Percentiles rank a stretch among this genome's conserved stretches.
Evolutionary conservation across 2,888 invertebrate species (phyloP).

Genomic region (Rotaria macrura): DNA sequence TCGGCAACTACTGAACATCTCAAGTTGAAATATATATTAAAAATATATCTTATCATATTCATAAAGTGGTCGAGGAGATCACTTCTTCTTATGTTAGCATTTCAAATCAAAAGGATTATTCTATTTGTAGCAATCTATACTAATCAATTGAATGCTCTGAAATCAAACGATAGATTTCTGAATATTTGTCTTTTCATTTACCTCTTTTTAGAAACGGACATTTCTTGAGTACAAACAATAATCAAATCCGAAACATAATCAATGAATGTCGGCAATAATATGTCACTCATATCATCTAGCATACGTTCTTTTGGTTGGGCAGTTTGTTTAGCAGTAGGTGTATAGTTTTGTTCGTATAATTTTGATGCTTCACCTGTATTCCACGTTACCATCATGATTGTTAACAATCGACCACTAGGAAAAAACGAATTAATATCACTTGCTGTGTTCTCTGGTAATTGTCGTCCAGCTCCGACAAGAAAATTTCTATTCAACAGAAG

Average conservation of each 20-base stretch:
- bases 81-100: no score
- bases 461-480: background rate
- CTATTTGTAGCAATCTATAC: no score
- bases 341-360: constrained; percentile 18
- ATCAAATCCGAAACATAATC: constrained; percentile 31
- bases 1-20: no score
- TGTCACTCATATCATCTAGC: constrained; percentile 20
- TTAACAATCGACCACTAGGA: background rate
- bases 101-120: no score
- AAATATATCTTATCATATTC: no score
- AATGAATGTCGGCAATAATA: constrained; percentile 27
- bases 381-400: constrained; percentile 28
- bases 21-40: no score
- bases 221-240: constrained; percentile 31
- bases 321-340: background rate
- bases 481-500: background rate
- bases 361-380: constrained; percentile 28
- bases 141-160: no score
- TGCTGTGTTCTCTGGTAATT: background rate
- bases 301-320: background rate
- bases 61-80: no score
- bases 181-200: background rate
- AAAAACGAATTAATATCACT: background rate
- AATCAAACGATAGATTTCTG: no score
- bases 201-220: background rate